Evolutionary conservation across 2,113 vertebrate species (phyloP), one percentile per base, ranked within the genome.

Genomic region (Dromiciops gliroides): DNA sequence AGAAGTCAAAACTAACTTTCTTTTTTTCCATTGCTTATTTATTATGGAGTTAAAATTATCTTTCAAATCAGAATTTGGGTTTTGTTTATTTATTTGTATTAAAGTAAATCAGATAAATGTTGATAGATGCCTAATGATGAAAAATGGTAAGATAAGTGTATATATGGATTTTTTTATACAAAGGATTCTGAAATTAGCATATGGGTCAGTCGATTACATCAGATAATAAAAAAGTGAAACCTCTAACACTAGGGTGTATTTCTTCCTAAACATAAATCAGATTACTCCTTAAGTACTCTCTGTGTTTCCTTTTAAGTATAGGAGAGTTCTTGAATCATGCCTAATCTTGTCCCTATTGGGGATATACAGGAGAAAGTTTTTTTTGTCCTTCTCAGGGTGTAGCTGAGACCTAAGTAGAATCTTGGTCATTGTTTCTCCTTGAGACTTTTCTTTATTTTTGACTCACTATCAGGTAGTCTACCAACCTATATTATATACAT

Each of bases 171-270:
- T 94, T 95, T 94, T 91, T 93, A 75, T 44, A 44, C 75, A 90
- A 89, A 94, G 83, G 91, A 94, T 92, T 97, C 90, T 48, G 48
- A 60, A 51, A 48, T 56, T 94, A 95, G 97, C 95, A 50, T 91
- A 95, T 6, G 94, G 91, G 94, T 92, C 91, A 91, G 48, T 93
- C 92, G 51, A 90, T 97, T 97, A 92, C 92, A 97, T 92, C 92
- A 95, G 93, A 92, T 96, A 96, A 47, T 94, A 50, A 96, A 97
- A 93, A 93, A 89, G 89, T 94, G 90, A 94, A 95, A 48, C 60
- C 51, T 94, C 93, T 95, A 91, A 75, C 96, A 95, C 95, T n/a
- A 60, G 93, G 92, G 90, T 89, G 95, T 90, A 10, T 48, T 90
- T 94, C 91, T 96, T 91, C 92, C 44, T 90, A 95, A 93, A 53